Evolutionary conservation across 2,888 invertebrate genomes (phyloP).

Genomic region (Spatulosminthurus flaviceps): DNA sequence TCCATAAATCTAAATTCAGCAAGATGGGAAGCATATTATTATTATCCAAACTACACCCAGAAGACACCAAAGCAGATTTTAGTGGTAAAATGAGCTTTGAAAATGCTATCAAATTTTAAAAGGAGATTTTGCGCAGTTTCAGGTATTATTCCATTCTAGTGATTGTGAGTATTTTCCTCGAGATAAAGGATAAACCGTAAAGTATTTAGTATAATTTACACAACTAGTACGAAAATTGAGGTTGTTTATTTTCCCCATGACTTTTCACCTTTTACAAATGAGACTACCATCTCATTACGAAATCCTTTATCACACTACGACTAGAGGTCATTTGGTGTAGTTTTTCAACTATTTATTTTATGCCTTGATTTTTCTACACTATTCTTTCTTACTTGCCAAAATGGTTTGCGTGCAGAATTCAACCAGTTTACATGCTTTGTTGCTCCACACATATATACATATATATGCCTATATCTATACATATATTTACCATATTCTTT

Average conservation of each 20-base stretch:
- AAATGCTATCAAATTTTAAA: not conserved
- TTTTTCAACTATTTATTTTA: not conserved
- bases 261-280: slow-evolving; percentile 2
- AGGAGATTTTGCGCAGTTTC: not conserved
- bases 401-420: slow-evolving; percentile 11
- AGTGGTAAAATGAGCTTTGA: not conserved
- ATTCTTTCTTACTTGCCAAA: not conserved
- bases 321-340: not conserved
- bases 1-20: not conserved
- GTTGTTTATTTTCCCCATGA: slow-evolving; percentile 1
- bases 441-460: too few species aligned
- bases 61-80: not conserved
- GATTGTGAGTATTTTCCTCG: not conserved
- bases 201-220: not conserved
- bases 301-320: not conserved
- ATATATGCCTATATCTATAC: too few species aligned
- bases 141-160: not conserved
- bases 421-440: too few species aligned
- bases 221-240: not conserved
- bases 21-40: not conserved
- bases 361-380: too few species aligned
- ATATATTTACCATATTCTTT: too few species aligned
- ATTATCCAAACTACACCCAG: too few species aligned
- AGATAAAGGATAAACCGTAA: not conserved
- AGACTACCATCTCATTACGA: not conserved